Conservation (phyloP, 1,140 invertebrate genomes). For the Phocides pigmalion region DNA sequence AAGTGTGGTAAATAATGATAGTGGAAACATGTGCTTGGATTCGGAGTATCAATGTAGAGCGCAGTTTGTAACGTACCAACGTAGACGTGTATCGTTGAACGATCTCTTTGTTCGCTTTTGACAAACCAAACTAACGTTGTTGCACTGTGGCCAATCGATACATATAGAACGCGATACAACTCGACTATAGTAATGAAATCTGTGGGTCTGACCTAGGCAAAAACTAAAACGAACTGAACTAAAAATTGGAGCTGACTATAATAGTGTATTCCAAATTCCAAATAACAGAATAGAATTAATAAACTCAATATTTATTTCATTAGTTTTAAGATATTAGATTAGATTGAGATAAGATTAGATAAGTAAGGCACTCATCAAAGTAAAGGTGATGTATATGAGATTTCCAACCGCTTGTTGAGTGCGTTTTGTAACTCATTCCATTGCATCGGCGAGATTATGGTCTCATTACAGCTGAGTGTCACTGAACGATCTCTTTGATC, state of each 20-base stretch:
- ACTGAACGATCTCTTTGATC: constrained; percentile 26
- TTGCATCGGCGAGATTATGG: constrained; percentile 6
- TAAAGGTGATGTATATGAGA: not conserved
- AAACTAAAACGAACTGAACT: not conserved
- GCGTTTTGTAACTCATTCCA: constrained; percentile 13
- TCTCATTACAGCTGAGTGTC: constrained; percentile 26
- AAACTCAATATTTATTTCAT: too few species aligned
- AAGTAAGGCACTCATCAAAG: too few species aligned
- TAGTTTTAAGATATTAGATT: too few species aligned
- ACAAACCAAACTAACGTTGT: constrained; percentile 8
- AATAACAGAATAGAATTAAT: too few species aligned
- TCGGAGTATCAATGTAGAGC: not conserved
- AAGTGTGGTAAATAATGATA: not conserved
- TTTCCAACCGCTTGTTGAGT: not conserved
- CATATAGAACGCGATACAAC: not conserved
- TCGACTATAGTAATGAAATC: constrained; percentile 18
- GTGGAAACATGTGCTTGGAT: constrained; percentile 5
- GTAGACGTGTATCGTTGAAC: constrained; percentile 14
- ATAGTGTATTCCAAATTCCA: too few species aligned
- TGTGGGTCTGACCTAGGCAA: constrained; percentile 5
- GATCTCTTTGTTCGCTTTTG: constrained; percentile 21
- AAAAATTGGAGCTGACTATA: too few species aligned
- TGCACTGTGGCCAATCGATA: constrained; percentile 18
- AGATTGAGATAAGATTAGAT: too few species aligned
- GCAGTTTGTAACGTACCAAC: constrained; percentile 14